Percentiles rank a stretch among this genome's conserved stretches.
Conservation (phyloP, 2,888 invertebrate genomes). For the Sabellastarte sp. region DNA sequence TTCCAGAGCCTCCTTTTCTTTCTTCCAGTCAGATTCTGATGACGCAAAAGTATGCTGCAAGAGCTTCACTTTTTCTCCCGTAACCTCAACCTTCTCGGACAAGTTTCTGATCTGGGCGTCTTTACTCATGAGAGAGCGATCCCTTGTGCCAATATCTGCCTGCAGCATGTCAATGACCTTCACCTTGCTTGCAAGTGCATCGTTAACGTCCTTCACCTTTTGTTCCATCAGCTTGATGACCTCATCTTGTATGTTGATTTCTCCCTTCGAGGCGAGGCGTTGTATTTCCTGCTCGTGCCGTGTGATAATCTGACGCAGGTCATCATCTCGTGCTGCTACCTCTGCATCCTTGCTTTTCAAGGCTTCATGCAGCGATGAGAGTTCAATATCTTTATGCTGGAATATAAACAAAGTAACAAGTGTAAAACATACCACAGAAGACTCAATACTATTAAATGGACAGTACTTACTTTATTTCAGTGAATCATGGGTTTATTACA, state of each 20-base stretch:
- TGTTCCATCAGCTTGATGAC: slow-evolving; percentile 48
- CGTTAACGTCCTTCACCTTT: slow-evolving; percentile 48
- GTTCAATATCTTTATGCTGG: not conserved
- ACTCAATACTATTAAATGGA: too few species aligned
- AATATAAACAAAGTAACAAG: too few species aligned
- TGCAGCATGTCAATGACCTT: slow-evolving; percentile 50
- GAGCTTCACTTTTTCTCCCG: slow-evolving; percentile 75
- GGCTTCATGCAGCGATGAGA: not conserved
- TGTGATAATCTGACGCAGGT: slow-evolving; percentile 44
- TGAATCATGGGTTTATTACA: too few species aligned
- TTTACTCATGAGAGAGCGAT: slow-evolving; percentile 57
- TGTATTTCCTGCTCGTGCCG: slow-evolving; percentile 46
- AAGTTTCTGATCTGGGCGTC: slow-evolving; percentile 67
- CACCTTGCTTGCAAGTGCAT: slow-evolving; percentile 48
- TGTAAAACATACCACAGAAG: too few species aligned
- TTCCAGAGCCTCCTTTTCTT: slow-evolving; percentile 64
- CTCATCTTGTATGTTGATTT: not conserved
- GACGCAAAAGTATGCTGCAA: slow-evolving; percentile 77
- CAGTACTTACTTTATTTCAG: too few species aligned
- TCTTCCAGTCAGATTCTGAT: slow-evolving; percentile 72
- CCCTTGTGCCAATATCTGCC: slow-evolving; percentile 66
- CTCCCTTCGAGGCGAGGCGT: not conserved
- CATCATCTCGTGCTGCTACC: slow-evolving; percentile 38
- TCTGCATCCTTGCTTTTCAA: slow-evolving; percentile 32
- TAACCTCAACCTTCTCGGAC: slow-evolving; percentile 75